Evolutionary conservation across 2,113 vertebrate species (phyloP), one percentile per base, ranked within the genome.

Genomic region (Murina feae): DNA sequence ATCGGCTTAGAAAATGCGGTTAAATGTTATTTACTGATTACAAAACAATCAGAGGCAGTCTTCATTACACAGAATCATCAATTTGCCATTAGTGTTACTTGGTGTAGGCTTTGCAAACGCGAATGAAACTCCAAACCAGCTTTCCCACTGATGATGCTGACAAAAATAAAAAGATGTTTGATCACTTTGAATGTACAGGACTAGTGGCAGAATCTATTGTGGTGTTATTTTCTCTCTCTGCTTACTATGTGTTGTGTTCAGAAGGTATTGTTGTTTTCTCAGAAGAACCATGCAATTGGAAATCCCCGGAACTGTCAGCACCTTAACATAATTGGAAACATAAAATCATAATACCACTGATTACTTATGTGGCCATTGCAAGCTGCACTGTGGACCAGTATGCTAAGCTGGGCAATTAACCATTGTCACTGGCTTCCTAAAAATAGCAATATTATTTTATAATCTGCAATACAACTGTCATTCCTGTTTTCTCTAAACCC

Each of bases 1-100:
- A 97, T 97, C 90, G 96, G 97, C 96, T 98, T 98, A 98, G 98
- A 97, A 98, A 98, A 98, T 97, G 96, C 97, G 98, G 97, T 97
- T 98, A 98, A 98, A 97, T 98, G 97, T 98, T 98, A 98, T 98
- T 98, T 98, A 98, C 97, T 98, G 98, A 98, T 98, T 97, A 97
- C 95, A 98, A 97, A 97, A 98, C 98, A 98, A 98, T 98, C 97
- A 97, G 92, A 98, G 96, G 98, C 97, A 95, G 97, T 96, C 97
- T 98, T 97, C 93, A 97, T 97, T 98, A 97, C 97, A 95, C 94
- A 96, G 96, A 95, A 89, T 98, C 94, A 93, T 98, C 98, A 98
- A 97, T 98, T 98, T 98, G 97, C 98, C 97, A 97, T 98, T 98
- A 98, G 95, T 96, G 97, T 97, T 96, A 97, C 96, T 98, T 86